Base-by-base conservation (phyloP, 2,888 invertebrate genomes). In the Chelonus formosanus region DNA sequence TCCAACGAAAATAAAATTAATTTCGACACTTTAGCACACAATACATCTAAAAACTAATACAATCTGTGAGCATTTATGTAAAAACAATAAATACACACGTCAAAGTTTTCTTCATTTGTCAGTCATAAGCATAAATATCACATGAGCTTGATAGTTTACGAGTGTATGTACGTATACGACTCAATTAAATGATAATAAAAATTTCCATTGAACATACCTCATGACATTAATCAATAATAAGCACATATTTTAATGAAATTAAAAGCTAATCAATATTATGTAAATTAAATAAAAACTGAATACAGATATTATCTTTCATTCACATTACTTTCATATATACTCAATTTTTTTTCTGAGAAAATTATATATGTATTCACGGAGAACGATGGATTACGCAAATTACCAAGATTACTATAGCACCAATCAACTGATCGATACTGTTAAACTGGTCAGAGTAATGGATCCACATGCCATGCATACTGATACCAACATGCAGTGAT, bases 371-470 rank as follows among this genome's bases (percentile, higher is more conserved):
- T 47, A 35, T 36, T 32, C 8, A 8, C 40, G n/a, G 20, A 40
- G 10, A 60, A 6, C 60, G 36, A 52, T 3, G 60, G 50, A 50
- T 60, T 50, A 60, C 60, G 50, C 60, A 60, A 60, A 60, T 60
- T 60, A 60, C 60, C 43, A 10, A 60, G 60, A 60, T 48, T 60
- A 50, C 60, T 40, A 48, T n/a, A 36, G 36, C 50, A 60, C 50
- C 62, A 68, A 70, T 70, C 68, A 65, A 50, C 36, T 62, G 69
- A 64, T 71, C 71, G 66, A 65, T 68, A 53, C 44, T 44, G 47
- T 43, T 40, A 59, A 67, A 63, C 65, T 57, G 63, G 63, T 36
- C 65, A 60, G 57, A 63, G 63, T 67, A 70, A 70, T 70, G 70
- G 67, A 63, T 63, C 59, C 60, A 50, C 63, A 65, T 65, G 8